Percentiles rank a stretch among this genome's conserved stretches.
Conservation (phyloP, 1,140 invertebrate species). For the Ooceraea biroi region DNA sequence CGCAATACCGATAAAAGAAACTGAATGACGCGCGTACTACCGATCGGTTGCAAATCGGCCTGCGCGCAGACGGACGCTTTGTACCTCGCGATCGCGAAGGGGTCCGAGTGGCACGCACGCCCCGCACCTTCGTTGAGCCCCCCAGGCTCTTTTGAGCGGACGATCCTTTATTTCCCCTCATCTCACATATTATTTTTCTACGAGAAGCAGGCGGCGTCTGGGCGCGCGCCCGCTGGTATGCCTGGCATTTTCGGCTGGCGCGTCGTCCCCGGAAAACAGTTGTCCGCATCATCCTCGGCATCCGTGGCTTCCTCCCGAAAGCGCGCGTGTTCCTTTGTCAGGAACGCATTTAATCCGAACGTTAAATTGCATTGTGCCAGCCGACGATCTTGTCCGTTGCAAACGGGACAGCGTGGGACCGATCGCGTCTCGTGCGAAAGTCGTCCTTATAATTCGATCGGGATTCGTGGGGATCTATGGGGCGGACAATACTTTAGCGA, state of each 20-base stretch:
- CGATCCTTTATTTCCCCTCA: conserved; percentile 45
- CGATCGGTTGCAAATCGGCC: neutral
- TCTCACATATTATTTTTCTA: conserved; percentile 82
- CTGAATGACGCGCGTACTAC: neutral
- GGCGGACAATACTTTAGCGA: conserved; percentile 81
- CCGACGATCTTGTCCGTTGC: neutral
- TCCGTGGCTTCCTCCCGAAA: neutral
- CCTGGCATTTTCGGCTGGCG: conserved; percentile 83
- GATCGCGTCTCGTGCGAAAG: neutral
- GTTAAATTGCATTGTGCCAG: neutral
- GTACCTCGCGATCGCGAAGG: neutral
- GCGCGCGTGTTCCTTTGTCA: too few species aligned
- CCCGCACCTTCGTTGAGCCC: conserved; percentile 62
- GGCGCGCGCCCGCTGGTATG: conserved; percentile 85
- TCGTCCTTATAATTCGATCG: neutral
- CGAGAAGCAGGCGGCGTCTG: conserved; percentile 83
- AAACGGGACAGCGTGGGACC: neutral
- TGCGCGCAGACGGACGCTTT: neutral
- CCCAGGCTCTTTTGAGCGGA: conserved; percentile 63
- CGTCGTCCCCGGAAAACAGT: conserved; percentile 73
- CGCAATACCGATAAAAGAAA: neutral
- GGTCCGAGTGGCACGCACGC: conserved; percentile 1
- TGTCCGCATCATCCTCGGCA: conserved; percentile 64
- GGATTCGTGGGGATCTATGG: neutral
- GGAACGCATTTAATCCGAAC: neutral